phyloP scores from a whole-genome alignment of 2,797 vertebrate genomes.

The Lagodon rhomboides region DNA sequence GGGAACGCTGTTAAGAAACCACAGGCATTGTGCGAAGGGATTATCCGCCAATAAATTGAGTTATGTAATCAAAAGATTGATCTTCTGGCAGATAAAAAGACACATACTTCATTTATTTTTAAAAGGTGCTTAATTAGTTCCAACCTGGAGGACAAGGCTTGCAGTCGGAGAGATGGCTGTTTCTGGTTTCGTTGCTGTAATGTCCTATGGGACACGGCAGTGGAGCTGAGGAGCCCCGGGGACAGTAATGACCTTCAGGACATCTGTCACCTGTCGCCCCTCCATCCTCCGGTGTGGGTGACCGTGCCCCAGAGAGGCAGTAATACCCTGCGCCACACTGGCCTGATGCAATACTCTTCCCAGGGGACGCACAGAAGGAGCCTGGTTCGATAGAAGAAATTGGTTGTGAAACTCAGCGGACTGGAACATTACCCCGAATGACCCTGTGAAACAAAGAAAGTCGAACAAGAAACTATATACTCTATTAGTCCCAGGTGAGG shows the following conservation, averaged over 20 bases:
- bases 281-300: constrained; percentile 81
- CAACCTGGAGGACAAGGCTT: constrained; percentile 88
- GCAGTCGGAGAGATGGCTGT: constrained; percentile 83
- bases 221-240: constrained; percentile 83
- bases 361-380: constrained; percentile 83
- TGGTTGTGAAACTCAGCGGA: constrained; percentile 1
- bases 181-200: constrained; percentile 88
- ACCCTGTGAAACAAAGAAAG: neutral
- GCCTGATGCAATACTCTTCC: constrained; percentile 81
- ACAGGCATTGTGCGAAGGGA: neutral
- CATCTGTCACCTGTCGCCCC: constrained; percentile 83
- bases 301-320: constrained; percentile 83
- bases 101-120: neutral
- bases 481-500: neutral
- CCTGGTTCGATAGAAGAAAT: constrained; percentile 75
- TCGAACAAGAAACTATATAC: neutral
- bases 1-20: neutral
- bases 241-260: constrained; percentile 89
- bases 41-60: constrained; percentile 21
- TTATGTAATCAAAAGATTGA: constrained; percentile 17
- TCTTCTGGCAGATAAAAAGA: constrained; percentile 15
- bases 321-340: constrained; percentile 87
- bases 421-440: constrained; percentile 3
- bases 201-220: constrained; percentile 84
- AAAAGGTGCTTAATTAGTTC: constrained; percentile 26